Percentiles rank a stretch among this genome's conserved stretches.
Evolutionary conservation across 2,113 vertebrate species (phyloP).

Genomic region (Pelodiscus sinensis): DNA sequence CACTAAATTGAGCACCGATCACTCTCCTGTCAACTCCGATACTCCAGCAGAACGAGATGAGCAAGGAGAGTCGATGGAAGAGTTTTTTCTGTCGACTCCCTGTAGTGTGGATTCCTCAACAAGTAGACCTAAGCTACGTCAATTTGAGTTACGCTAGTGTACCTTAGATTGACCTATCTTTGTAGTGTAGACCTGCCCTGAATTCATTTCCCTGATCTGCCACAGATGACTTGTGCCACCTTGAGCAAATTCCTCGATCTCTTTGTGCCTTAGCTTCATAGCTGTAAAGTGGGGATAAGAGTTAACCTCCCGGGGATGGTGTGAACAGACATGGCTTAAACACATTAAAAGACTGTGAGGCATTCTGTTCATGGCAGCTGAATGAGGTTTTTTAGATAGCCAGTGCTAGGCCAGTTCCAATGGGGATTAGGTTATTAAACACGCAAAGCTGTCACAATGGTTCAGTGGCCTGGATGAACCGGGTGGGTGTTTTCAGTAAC

Average conservation of each 20-base stretch:
- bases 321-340: not conserved
- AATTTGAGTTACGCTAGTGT: too few relatives aligned
- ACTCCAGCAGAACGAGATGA: too few relatives aligned
- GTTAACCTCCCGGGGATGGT: not conserved
- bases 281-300: not conserved
- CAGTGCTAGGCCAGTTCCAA: not conserved
- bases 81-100: too few relatives aligned
- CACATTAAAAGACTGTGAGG: not conserved
- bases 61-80: too few relatives aligned
- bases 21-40: too few relatives aligned
- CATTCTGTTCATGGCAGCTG: not conserved
- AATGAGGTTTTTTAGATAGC: not conserved
- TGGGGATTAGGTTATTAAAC: constrained; percentile 44
- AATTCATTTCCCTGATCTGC: not conserved
- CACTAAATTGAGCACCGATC: too few relatives aligned
- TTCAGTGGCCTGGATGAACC: not conserved
- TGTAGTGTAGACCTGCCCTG: too few relatives aligned
- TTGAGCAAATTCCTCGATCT: not conserved
- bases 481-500: constrained; percentile 65
- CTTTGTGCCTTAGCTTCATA: not conserved
- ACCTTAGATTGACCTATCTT: too few relatives aligned
- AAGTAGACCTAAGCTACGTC: too few relatives aligned
- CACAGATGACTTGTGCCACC: not conserved
- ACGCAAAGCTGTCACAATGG: constrained; percentile 40
- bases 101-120: too few relatives aligned